Percentiles rank a stretch among this genome's conserved stretches.
Conservation (phyloP, 2,797 vertebrate genomes). For the Bovichtus variegatus region DNA sequence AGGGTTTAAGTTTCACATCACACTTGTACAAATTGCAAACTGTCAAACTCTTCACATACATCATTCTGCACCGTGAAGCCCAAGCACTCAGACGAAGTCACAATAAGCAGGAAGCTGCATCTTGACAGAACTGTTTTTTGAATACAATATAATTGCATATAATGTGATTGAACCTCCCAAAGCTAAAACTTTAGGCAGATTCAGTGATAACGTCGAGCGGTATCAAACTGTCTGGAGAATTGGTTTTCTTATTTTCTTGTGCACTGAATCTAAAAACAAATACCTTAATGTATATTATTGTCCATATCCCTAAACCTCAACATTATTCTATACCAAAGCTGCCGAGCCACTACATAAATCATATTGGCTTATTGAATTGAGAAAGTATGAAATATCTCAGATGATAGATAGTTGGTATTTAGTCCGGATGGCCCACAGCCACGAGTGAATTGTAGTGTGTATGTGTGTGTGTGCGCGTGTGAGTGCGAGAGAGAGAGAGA, state of each 20-base stretch:
- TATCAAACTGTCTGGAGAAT: not conserved
- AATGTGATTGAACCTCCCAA: not conserved
- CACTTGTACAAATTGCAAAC: slow-evolving; percentile 3
- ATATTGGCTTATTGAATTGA: slow-evolving; percentile 74
- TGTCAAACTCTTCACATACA: not conserved
- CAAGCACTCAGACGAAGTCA: not conserved
- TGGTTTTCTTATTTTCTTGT: slow-evolving; percentile 6
- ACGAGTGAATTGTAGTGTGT: slow-evolving; percentile 41
- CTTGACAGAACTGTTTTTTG: not conserved
- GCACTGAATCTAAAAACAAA: slow-evolving; percentile 34
- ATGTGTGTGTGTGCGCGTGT: slow-evolving; percentile 19
- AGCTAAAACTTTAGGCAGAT: not conserved
- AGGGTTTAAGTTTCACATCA: not conserved
- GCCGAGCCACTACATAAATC: slow-evolving; percentile 69
- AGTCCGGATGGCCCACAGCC: slow-evolving; percentile 68
- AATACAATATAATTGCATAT: not conserved
- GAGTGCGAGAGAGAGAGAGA: not conserved
- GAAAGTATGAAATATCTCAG: slow-evolving; percentile 71
- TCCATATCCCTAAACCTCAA: slow-evolving; percentile 37
- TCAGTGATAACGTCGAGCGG: not conserved
- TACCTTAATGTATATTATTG: slow-evolving; percentile 44
- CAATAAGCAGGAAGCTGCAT: not conserved
- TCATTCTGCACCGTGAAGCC: not conserved
- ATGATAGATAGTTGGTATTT: slow-evolving; percentile 80
- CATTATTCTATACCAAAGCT: slow-evolving; percentile 47